These are phyloP conservation scores for Orientallactaga sibirica DNA, from an alignment of 2,797 vertebrate species.

Conservation along the genomic window DNA sequence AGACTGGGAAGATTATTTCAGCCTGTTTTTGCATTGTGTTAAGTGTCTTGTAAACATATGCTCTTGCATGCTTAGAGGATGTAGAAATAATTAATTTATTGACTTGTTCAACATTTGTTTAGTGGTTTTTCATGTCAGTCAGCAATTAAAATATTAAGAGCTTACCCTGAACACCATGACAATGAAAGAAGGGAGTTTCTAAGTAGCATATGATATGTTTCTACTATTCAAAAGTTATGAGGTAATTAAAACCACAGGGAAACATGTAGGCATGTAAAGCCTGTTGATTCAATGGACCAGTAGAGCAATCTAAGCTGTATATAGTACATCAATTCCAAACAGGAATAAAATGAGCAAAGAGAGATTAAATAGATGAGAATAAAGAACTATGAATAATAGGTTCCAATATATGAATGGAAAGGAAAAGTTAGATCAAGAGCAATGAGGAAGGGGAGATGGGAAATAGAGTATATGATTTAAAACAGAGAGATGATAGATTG, in stretches of 20 bases:
- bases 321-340: background rate
- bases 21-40: slow-evolving; percentile 49
- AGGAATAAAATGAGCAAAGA: background rate
- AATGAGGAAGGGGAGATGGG: background rate
- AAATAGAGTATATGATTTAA: background rate
- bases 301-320: background rate
- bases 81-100: slow-evolving; percentile 69
- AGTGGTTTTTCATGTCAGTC: slow-evolving; percentile 63
- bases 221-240: slow-evolving; percentile 38
- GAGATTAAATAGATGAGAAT: background rate
- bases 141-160: slow-evolving; percentile 70
- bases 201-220: background rate
- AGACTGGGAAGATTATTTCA: slow-evolving; percentile 61
- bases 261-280: background rate
- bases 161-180: slow-evolving; percentile 21
- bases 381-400: background rate
- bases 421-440: background rate
- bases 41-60: slow-evolving; percentile 66
- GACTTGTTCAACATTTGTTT: slow-evolving; percentile 66
- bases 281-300: background rate
- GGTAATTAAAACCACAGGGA: slow-evolving; percentile 25
- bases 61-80: slow-evolving; percentile 51
- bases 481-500: background rate
- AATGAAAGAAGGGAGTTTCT: slow-evolving; percentile 23
- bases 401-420: background rate